These are phyloP conservation scores for Platypus cylindrus DNA, from an alignment of 2,888 invertebrate genomes.

Conservation along the genomic window DNA sequence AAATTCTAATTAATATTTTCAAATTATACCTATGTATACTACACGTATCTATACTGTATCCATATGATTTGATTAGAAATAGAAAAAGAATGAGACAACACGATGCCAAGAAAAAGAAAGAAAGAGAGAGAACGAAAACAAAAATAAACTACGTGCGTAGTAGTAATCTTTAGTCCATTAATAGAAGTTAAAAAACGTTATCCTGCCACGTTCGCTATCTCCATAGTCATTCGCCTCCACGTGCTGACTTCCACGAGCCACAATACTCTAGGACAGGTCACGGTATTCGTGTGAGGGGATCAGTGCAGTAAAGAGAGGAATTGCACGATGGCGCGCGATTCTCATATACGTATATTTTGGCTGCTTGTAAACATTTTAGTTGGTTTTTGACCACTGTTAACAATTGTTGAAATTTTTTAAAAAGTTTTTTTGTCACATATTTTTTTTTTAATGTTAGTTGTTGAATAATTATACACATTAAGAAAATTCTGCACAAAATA, in stretches of 20 bases:
- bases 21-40: no score
- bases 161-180: slow-evolving; percentile 2
- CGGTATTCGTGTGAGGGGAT: slow-evolving; percentile 21
- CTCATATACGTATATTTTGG: slow-evolving; percentile 23
- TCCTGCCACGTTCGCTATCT: slow-evolving; percentile 19
- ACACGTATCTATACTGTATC: no score
- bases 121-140: no score
- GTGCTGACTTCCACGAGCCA: slow-evolving; percentile 30
- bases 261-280: slow-evolving; percentile 22
- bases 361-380: slow-evolving; percentile 34
- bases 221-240: slow-evolving; percentile 34
- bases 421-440: slow-evolving; percentile 15
- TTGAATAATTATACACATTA: no score
- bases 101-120: no score
- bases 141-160: no score
- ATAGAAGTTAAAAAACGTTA: slow-evolving; percentile 12
- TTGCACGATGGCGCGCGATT: slow-evolving; percentile 17
- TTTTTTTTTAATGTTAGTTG: slow-evolving; percentile 1
- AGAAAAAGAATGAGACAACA: no score
- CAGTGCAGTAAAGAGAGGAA: slow-evolving; percentile 18
- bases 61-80: no score
- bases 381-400: slow-evolving; percentile 32
- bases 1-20: no score
- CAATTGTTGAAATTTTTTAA: slow-evolving; percentile 25
- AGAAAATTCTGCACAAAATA: no score